These are phyloP conservation scores for Neoniphon sammara DNA, from an alignment of 2,797 vertebrate species.

Conservation along the genomic window DNA sequence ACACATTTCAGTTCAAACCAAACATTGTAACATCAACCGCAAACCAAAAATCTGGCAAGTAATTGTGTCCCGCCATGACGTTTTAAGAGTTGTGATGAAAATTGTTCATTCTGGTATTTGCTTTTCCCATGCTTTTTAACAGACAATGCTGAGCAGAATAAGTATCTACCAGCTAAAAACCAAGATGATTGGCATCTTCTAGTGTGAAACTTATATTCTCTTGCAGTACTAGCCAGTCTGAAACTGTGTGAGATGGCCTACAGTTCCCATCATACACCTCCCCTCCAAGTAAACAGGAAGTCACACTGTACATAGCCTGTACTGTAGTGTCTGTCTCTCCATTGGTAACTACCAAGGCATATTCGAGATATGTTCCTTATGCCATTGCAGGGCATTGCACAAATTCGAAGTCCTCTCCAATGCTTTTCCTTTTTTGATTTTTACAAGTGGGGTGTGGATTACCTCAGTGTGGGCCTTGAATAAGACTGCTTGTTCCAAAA, in stretches of 20 bases:
- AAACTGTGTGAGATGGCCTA: background rate
- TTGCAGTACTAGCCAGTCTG: too few species aligned
- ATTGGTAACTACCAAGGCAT: background rate
- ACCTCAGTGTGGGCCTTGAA: constrained; percentile 75
- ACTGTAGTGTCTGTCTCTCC: background rate
- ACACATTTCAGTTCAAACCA: too few species aligned
- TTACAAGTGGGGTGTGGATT: constrained; percentile 62
- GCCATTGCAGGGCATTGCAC: constrained; percentile 20
- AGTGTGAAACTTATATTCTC: too few species aligned
- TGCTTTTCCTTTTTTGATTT: constrained; percentile 47
- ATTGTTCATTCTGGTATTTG: too few species aligned
- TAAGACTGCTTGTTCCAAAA: constrained; percentile 77
- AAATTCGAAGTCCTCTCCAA: constrained; percentile 38
- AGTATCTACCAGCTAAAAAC: too few species aligned
- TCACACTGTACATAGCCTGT: background rate
- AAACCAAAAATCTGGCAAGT: too few species aligned
- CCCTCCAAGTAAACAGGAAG: constrained; percentile 22
- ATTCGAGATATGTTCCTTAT: background rate
- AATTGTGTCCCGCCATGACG: too few species aligned
- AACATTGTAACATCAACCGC: too few species aligned
- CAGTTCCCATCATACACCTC: background rate
- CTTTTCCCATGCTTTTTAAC: too few species aligned
- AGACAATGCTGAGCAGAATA: too few species aligned
- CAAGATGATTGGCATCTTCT: too few species aligned
- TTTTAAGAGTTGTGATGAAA: too few species aligned